Evolutionary conservation across 1,140 invertebrate species (phyloP), one percentile per base, ranked within the genome.

Genomic region (Cotesia chilonis): DNA sequence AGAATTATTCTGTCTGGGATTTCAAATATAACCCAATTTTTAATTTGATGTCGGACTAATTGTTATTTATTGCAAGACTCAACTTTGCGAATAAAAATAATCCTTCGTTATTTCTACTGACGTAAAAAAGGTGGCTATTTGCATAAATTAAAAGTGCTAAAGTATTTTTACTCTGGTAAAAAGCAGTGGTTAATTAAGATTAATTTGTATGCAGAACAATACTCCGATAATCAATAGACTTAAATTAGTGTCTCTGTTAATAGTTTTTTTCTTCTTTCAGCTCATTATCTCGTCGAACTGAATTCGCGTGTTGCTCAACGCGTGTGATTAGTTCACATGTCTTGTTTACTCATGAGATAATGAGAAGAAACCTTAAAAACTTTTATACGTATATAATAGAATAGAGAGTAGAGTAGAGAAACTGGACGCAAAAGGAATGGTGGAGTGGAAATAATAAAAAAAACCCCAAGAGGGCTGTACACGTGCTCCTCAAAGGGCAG

Each of bases 401-500:
- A 4, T 66, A 20, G 28, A 5, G 20, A 38, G 36, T 14, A 51
- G 14, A 66, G 59, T 7, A 66, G n/a, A 52, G 28, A 64, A 17
- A 9, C 38, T 14, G 9, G 66, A 55, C 17, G 36, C 37, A 63
- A 35, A 63, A 35, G 17, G 38, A 51, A 65, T 4, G n/a, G 20
- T 36, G 28, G 47, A 68, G 36, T 38, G 59, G n/a, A 38, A 60
- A 61, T 17, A 74, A 73, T 67, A 71, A 36, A 51, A 51, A 67
- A 6, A 51, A 28, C 60, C 37, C 70, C 75, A 74, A 77, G 75
- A 79, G 75, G 67, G 67, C 47, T 72, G 65, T 72, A 41, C 71
- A 72, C 71, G 71, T 72, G 71, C 71, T 65, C 51, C 10, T 1
- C 47, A 60, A 66, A 72, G 38, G 55, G 78, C 77, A 78, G 79